Base-by-base conservation (phyloP, 1,140 invertebrate genomes). In the Bombus impatiens region DNA sequence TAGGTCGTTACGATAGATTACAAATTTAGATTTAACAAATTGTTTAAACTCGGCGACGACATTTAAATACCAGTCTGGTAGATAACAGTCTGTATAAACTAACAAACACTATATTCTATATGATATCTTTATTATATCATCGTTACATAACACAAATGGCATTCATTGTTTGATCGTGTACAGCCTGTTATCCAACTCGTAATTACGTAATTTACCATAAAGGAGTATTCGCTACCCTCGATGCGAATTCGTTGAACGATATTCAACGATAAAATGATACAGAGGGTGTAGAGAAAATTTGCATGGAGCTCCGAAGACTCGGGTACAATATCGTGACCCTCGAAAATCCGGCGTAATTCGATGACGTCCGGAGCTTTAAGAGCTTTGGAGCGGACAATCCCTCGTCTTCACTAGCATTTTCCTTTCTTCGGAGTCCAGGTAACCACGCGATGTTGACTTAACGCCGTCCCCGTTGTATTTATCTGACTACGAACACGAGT, bases 311-410 rank as follows among this genome's bases (percentile, higher is more conserved):
- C 12, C 40, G 67, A 62, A 79, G 62, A 71, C 13, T 37, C 40
- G 78, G 62, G 15, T 53, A 80, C 53, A 80, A 85, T 85, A 37
- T 32, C 53, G 28, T 40, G 83, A 85, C 68, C 77, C 77, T 85
- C 62, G 84, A 86, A 86, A 89, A 89, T 89, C 84, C 75, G 22
- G 62, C 68, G 84, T 89, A 88, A 89, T 89, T 89, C 79, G 78
- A 89, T 82, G 87, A 75, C 88, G 78, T 74, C 37, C 72, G 35
- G 35, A 71, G 87, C 75, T 89, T 83, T 72, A 83, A 86, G 87
- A 82, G 79, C 78, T 89, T 86, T 89, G 76, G 37, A 47, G 76
- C 78, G 76, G 57, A 47, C 84, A 75, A 53, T 62, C 25, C 53
- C 70, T 32, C 53, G 76, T 89, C 72, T 82, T 89, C 81, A 68